These are phyloP conservation scores for Astur gentilis DNA, from an alignment of 2,113 vertebrate species.

Conservation along the genomic window DNA sequence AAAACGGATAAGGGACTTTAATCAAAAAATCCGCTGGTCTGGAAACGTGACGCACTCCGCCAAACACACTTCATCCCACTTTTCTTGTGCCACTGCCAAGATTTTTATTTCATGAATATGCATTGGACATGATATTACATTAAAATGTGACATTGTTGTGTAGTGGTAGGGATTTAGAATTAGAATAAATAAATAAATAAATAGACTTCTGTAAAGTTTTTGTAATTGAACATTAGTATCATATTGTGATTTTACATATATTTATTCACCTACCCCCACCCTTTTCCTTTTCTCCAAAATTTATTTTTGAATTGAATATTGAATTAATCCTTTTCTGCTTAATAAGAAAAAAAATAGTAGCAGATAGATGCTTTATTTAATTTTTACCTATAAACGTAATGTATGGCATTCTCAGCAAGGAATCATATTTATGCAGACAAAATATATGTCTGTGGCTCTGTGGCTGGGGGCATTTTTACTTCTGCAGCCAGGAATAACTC, in stretches of 20 bases:
- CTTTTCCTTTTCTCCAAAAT: background rate
- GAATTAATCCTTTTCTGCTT: conserved; percentile 26
- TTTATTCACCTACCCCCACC: background rate
- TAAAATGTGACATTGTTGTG: conserved; percentile 89
- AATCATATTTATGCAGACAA: conserved; percentile 21
- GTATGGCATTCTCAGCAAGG: background rate
- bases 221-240: conserved; percentile 59
- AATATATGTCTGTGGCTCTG: background rate
- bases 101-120: conserved; percentile 93
- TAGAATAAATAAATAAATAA: conserved; percentile 67
- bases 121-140: conserved; percentile 88
- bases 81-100: conserved; percentile 86
- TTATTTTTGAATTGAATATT: conserved; percentile 32
- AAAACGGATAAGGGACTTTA: conserved; percentile 99
- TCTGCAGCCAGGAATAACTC: conserved; percentile 25
- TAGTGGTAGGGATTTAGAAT: conserved; percentile 73
- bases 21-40: conserved; percentile 99
- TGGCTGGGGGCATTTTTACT: background rate
- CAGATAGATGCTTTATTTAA: conserved; percentile 39
- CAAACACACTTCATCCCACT: conserved; percentile 92
- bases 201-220: conserved; percentile 63
- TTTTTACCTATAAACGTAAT: background rate
- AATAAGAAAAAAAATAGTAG: conserved; percentile 16
- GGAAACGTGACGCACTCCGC: conserved; percentile 98
- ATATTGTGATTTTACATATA: conserved; percentile 26